Evolutionary conservation across 2,113 vertebrate genomes (phyloP).

Genomic region (Bos taurus): ARS-UCD2.0 NC_037339.1:40410001-40410500

Average conservation of each 20-base stretch:
- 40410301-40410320: neutral
- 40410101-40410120: neutral
- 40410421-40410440: neutral
- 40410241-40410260: neutral
- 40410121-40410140: neutral
- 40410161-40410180: neutral
- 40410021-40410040: neutral
- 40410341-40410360: neutral
- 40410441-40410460: neutral
- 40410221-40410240: neutral
- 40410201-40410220: neutral
- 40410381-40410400: neutral
- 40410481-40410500: neutral
- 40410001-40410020: neutral
- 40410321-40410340: neutral
- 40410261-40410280: accelerated
- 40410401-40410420: neutral
- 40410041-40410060: slow-evolving; percentile 35
- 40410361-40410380: neutral
- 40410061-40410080: neutral
- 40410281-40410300: neutral
- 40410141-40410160: neutral
- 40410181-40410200: neutral
- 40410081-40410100: neutral
- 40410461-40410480: neutral